Evolutionary conservation across 2,888 invertebrate genomes (phyloP).

Genomic region (Tanaodytes sp.): DNA sequence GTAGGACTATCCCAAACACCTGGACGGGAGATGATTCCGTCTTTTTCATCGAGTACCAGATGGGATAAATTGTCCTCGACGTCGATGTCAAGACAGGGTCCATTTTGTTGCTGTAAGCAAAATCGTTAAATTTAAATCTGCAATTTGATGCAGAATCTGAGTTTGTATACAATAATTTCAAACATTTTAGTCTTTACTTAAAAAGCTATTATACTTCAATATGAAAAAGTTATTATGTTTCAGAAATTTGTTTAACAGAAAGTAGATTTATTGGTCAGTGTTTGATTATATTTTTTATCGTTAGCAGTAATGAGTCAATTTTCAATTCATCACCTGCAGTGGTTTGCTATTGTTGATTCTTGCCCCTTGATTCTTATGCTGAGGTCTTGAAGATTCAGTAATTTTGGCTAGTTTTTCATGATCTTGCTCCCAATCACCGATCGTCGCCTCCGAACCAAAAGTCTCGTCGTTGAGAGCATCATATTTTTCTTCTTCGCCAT

Average conservation of each 20-base stretch:
- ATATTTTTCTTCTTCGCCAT: conserved; percentile 85
- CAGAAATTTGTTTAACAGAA: too few relatives aligned
- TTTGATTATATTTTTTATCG: background rate
- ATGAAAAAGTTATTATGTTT: too few relatives aligned
- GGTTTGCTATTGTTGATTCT: conserved; percentile 40
- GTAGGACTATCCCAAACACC: conserved; percentile 74
- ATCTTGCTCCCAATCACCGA: conserved; percentile 82
- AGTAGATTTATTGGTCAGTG: too few relatives aligned
- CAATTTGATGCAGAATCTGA: background rate
- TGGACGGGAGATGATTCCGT: conserved; percentile 72
- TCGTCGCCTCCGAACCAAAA: conserved; percentile 84
- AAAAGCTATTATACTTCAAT: too few relatives aligned
- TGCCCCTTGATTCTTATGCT: conserved; percentile 54
- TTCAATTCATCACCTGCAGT: conserved; percentile 27
- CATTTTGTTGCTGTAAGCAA: conserved; percentile 35
- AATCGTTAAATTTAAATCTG: too few relatives aligned
- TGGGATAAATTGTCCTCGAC: conserved; percentile 76
- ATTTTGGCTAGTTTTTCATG: conserved; percentile 81
- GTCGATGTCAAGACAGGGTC: conserved; percentile 62
- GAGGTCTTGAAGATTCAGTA: conserved; percentile 74
- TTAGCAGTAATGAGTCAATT: background rate
- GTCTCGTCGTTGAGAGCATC: conserved; percentile 95
- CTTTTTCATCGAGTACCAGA: conserved; percentile 77
- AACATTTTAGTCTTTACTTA: too few relatives aligned
- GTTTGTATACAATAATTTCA: too few relatives aligned